Evolutionary conservation across 2,888 invertebrate genomes (phyloP), one percentile per base, ranked within the genome.

Genomic region (Pollenia griseotomentosa): DNA sequence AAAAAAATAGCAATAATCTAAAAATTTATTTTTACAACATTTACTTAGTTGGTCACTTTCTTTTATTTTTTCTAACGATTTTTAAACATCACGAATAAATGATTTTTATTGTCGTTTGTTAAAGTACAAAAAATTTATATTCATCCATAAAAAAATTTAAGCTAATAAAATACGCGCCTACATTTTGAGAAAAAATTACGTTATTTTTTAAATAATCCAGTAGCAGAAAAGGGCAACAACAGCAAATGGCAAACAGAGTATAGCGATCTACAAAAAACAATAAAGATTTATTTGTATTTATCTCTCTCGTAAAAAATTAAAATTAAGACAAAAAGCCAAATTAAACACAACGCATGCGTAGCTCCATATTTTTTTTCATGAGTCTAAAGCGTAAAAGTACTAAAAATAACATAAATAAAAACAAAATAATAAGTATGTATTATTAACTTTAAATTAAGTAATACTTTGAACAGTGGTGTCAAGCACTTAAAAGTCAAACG

Each of bases 341-440:
- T 55, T 59, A n/a, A 80, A 73, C 12, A 63, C 6, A 77, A 57
- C 46, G 63, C 77, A 68, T 77, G 70, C 55, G 63, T 71, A 83
- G 61, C 83, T 63, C 40, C 44, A 19, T 55, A 57, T 66, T 57
- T 83, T 63, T 57, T 83, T 63, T 63, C 53, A 75, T 61, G 68
- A 42, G n/a, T 46, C 40, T 16, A 55, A 48, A 55, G 4, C n/a
- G 7, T 16, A 63, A 12, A 12, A n/a, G 48, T 46, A 48, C 33
- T 63, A 63, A 71, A 80, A 65, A 57, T 9, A 73, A 33, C 40
- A 66, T 19, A 5, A 48, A 57, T 40, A 66, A 33, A 1, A 19
- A 51, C n/a, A 46, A 19, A 12, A 33, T 42, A 55, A 53, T 42
- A 59, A 14, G n/a, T 57, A 19, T 19, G 11, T 53, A 16, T 16